Evolutionary conservation across 2,888 invertebrate species (phyloP), one percentile per base, ranked within the genome.

Genomic region (Lepidocyrtoides sp.): DNA sequence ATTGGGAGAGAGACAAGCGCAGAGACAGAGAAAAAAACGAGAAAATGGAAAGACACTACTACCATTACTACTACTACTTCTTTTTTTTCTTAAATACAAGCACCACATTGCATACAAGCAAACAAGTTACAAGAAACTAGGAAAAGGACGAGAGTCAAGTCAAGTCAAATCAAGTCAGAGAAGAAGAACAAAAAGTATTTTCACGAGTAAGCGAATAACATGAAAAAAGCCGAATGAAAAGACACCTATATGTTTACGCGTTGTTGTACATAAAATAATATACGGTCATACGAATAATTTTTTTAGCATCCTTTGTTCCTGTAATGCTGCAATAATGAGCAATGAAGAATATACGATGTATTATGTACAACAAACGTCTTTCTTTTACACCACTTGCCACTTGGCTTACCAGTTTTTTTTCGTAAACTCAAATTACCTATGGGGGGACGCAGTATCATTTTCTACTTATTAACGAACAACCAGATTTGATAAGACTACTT

Each of bases 161-260:
- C 72, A 75, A 44, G 44, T 20, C 10, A 36, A 41, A n/a, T n/a
- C n/a, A n/a, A n/a, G n/a, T n/a, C n/a, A n/a, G n/a, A n/a, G 26
- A 8, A 14, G 5, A 26, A 54, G 23, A 79, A 26, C 17, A 81
- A 81, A 81, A 54, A 57, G 79, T 57, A 36, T 81, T 79, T 81
- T 81, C 79, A 81, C 79, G 57, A 51, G 26, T 81, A 32, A 81
- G 57, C 57, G 36, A 81, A 81, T 57, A 81, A 54, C 32, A 54
- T 26, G 23, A 75, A 81, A 36, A 57, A 57, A 54, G 57, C 48
- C 66, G 66, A 66, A 66, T 36, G 41, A 75, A 75, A 75, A 36
- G 36, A 36, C 36, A 36, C 23, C 12, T 63, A 63, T 23, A 36
- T 36, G 17, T 54, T 7, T n/a, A 54, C 54, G 48, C 17, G n/a